Percentiles rank a stretch among this genome's conserved stretches.
These are phyloP conservation scores for Phalacrocorax pelagicus DNA, from an alignment of 2,113 vertebrate species.

Conservation along the genomic window DNA sequence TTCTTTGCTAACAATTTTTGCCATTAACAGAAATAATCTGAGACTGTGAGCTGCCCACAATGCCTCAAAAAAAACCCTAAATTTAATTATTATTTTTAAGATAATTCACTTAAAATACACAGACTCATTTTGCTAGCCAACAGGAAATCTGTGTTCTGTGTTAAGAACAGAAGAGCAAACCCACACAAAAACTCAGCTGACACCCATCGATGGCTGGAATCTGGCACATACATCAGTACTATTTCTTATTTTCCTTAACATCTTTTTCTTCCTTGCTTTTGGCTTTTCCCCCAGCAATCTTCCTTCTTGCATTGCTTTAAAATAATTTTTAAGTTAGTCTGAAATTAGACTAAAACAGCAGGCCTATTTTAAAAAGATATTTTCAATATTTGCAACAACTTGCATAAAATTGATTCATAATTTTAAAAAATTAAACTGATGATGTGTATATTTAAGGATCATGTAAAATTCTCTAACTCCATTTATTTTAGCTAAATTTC, in stretches of 20 bases:
- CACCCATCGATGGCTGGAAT: background rate
- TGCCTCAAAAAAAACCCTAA: fast-evolving
- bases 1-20: background rate
- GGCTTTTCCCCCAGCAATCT: background rate
- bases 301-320: background rate
- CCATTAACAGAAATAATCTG: background rate
- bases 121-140: background rate
- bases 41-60: background rate
- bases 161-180: background rate
- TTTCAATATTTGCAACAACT: background rate
- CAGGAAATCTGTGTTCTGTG: background rate
- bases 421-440: background rate
- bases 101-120: background rate
- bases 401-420: background rate
- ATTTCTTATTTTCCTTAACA: background rate
- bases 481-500: background rate
- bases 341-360: background rate
- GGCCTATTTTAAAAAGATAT: background rate
- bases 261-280: background rate
- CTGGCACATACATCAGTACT: background rate
- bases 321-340: background rate
- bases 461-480: background rate
- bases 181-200: background rate
- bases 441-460: background rate
- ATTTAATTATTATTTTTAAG: background rate